A percentile compares a stretch with the other conserved stretches of the same genome.
phyloP scores from a whole-genome alignment of 2,797 vertebrate genomes.

The Phyllotis vaccarum region DNA sequence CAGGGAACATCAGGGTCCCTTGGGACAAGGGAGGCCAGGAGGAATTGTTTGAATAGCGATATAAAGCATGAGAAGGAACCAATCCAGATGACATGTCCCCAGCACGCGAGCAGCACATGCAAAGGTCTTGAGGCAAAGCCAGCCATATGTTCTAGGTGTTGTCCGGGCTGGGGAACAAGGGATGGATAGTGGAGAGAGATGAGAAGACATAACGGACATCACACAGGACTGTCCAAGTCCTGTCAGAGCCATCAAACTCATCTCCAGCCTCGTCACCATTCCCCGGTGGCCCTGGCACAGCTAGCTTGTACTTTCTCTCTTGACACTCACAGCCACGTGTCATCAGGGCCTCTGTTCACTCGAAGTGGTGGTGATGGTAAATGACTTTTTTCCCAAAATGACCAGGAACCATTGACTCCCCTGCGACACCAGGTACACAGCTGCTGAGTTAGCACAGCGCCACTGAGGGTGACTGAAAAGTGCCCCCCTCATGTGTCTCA shows the following conservation, averaged over 20 bases:
- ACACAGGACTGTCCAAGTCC: not conserved
- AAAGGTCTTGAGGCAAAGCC: constrained; percentile 25
- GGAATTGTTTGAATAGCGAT: not conserved
- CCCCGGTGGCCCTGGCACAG: not conserved
- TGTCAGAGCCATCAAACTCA: too few relatives aligned
- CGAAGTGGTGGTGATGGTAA: not conserved
- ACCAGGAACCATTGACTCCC: not conserved
- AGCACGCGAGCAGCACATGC: not conserved
- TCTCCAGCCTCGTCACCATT: not conserved
- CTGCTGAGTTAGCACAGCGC: not conserved
- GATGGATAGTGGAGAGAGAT: not conserved
- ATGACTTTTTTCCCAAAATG: not conserved
- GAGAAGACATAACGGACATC: not conserved
- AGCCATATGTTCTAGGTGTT: not conserved
- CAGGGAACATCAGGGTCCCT: not conserved
- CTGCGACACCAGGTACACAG: not conserved
- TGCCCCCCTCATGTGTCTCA: too few relatives aligned
- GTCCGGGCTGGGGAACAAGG: not conserved
- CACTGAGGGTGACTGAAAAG: not conserved
- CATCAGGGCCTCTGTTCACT: not conserved
- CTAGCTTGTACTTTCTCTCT: not conserved
- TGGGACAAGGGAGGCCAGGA: not conserved
- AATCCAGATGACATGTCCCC: not conserved
- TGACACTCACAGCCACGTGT: not conserved
- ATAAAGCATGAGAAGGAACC: not conserved